phyloP scores from a whole-genome alignment of 2,113 vertebrate species.

The Pionites leucogaster region DNA sequence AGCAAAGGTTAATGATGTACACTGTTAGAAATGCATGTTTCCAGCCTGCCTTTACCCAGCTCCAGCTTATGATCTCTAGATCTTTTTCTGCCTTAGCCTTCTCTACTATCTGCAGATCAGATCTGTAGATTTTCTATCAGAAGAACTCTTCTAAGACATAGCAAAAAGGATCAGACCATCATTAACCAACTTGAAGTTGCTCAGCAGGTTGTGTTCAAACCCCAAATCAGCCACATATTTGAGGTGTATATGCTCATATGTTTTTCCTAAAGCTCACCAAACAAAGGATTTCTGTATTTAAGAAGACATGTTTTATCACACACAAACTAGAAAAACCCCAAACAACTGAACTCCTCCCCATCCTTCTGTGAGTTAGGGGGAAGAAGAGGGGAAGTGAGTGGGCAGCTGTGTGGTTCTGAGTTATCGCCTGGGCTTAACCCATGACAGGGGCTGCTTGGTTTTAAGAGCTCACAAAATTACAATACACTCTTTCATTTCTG shows the following conservation, averaged over 20 bases:
- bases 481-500: not conserved
- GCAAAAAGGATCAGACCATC: not conserved
- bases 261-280: not conserved
- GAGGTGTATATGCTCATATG: not conserved
- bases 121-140: not conserved
- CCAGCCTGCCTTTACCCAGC: not conserved
- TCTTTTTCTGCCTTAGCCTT: not conserved
- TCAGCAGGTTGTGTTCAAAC: not conserved
- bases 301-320: not conserved
- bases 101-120: not conserved
- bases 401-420: not conserved
- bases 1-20: not conserved
- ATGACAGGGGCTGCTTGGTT: not conserved
- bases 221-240: not conserved
- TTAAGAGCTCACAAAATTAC: not conserved
- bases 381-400: not conserved
- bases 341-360: not conserved
- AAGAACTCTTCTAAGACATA: not conserved
- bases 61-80: not conserved
- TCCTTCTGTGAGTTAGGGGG: not conserved
- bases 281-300: not conserved
- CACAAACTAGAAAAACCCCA: not conserved
- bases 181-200: not conserved
- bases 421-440: not conserved
- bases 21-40: not conserved